Conservation (phyloP, 2,113 vertebrate species). For the Chloropsis hardwickii region DNA sequence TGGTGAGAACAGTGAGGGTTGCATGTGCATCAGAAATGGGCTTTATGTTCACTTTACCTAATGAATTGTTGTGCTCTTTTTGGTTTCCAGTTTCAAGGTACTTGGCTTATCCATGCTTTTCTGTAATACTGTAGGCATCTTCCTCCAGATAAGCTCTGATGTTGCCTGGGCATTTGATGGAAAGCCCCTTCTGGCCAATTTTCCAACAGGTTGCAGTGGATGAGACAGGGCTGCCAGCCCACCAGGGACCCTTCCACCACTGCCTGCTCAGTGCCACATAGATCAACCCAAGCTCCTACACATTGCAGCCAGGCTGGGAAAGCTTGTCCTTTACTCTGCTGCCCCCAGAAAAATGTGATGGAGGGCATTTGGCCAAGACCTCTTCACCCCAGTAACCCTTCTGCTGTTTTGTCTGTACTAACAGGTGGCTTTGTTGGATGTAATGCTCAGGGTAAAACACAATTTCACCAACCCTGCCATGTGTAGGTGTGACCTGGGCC, state of each 20-base stretch:
- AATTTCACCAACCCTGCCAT: not conserved
- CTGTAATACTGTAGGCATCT: not conserved
- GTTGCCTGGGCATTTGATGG: not conserved
- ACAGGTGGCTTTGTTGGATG: not conserved
- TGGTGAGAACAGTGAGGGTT: not conserved
- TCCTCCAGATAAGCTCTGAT: not conserved
- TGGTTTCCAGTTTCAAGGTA: not conserved
- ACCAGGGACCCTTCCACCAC: not conserved
- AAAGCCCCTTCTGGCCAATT: not conserved
- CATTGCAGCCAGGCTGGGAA: accelerated
- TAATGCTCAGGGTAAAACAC: not conserved
- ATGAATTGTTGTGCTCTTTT: not conserved
- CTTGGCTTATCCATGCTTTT: not conserved
- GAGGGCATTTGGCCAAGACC: not conserved
- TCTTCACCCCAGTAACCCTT: not conserved
- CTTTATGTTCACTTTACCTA: not conserved
- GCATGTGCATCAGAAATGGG: not conserved
- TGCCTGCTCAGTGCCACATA: not conserved
- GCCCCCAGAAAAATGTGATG: not conserved
- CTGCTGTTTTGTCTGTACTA: not conserved
- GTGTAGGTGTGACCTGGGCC: accelerated
- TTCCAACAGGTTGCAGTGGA: not conserved
- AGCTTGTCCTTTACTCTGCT: not conserved
- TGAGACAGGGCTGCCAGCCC: not conserved
- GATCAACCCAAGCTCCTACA: not conserved